Percentiles rank a stretch among this genome's conserved stretches.
Evolutionary conservation across 2,888 invertebrate species (phyloP).

Genomic region (Macropis europaea): DNA sequence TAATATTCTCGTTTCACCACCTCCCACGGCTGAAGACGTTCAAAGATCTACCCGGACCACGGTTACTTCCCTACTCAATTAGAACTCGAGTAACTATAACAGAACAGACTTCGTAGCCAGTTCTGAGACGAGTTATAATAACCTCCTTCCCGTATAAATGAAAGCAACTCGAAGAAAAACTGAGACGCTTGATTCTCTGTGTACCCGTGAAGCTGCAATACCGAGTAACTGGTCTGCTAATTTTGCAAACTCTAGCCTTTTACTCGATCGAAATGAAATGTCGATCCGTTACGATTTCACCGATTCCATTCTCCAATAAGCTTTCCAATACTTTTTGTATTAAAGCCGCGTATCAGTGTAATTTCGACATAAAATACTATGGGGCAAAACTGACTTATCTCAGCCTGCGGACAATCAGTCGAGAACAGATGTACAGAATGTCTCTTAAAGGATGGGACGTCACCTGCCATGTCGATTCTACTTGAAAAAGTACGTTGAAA

Average conservation of each 20-base stretch:
- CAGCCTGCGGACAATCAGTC: no score
- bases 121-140: neutral
- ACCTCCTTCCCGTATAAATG: conserved; percentile 30
- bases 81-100: conserved; percentile 31
- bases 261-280: neutral
- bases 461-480: no score
- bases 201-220: conserved; percentile 9
- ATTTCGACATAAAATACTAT: no score
- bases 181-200: neutral
- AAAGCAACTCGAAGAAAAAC: conserved; percentile 1
- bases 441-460: no score
- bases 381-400: no score
- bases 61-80: conserved; percentile 37
- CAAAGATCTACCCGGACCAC: conserved; percentile 14
- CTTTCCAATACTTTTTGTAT: no score
- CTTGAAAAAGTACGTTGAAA: no score
- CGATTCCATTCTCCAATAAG: no score
- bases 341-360: no score
- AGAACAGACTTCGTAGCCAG: neutral
- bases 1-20: conserved; percentile 43
- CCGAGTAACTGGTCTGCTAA: conserved; percentile 12
- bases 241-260: conserved; percentile 8
- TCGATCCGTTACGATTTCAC: conserved; percentile 6
- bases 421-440: no score
- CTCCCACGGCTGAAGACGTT: neutral